These are phyloP conservation scores for Brachionichthys hirsutus DNA, from an alignment of 2,113 vertebrate genomes.

Conservation along the genomic window DNA sequence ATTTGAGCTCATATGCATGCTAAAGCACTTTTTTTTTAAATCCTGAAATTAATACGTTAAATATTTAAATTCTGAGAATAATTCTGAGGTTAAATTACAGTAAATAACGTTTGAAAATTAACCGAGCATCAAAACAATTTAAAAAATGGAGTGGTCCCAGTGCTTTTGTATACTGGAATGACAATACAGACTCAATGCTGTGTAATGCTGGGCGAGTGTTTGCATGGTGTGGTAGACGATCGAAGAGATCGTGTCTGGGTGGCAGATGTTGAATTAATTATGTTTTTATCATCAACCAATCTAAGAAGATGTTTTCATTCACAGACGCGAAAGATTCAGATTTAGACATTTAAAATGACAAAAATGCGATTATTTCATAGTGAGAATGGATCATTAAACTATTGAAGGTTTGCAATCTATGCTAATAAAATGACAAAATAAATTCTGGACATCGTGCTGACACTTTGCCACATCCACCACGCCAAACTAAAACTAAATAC, in stretches of 20 bases:
- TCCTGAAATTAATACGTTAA: neutral
- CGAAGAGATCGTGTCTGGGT: constrained; percentile 52
- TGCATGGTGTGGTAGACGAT: constrained; percentile 43
- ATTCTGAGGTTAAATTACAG: neutral
- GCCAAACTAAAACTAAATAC: constrained; percentile 35
- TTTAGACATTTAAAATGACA: neutral
- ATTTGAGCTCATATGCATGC: neutral
- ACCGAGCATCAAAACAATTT: neutral
- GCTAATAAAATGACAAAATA: neutral
- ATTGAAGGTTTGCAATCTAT: neutral
- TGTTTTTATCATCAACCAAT: constrained; percentile 11
- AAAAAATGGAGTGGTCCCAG: neutral
- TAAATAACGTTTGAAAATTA: too few relatives aligned
- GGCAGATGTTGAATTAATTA: constrained; percentile 52
- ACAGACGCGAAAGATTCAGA: neutral
- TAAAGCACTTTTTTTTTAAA: neutral
- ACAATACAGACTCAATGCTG: constrained; percentile 21
- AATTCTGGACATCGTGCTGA: neutral
- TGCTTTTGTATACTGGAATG: constrained; percentile 10
- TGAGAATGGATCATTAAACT: neutral
- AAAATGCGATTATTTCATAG: neutral
- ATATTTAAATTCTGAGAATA: neutral
- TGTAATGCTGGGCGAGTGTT: constrained; percentile 29
- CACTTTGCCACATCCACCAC: constrained; percentile 9
- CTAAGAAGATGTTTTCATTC: neutral